Evolutionary conservation across 2,888 invertebrate genomes (phyloP), one percentile per base, ranked within the genome.

Genomic region (Lamproptera curius): DNA sequence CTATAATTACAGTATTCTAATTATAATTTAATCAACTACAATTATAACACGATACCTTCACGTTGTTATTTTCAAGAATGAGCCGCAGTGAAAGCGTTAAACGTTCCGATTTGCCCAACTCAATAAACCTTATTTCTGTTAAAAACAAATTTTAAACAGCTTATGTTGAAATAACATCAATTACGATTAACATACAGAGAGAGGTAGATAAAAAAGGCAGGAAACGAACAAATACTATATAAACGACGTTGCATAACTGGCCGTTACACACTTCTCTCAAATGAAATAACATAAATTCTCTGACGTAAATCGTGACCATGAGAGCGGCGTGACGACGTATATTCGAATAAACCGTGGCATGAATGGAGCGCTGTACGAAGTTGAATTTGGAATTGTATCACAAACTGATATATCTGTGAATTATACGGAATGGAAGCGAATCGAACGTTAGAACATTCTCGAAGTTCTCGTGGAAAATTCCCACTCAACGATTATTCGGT

Each of bases 391-490:
- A 31, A 31, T 44, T 28, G 31, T 43, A 43, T 37, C 28, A 28
- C 11, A 36, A 38, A 44, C 13, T 17, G 38, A 46, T 47, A 50
- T 53, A 56, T 53, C 44, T n/a, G 10, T 1, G 14, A 56, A 53
- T 17, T 38, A 37, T 33, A 15, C 33, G 11, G 5, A 33, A n/a
- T 38, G 5, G 8, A 17, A 16, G 16, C 13, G 26, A 5, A 14
- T 13, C 5, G 16, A 16, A 11, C 8, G 61, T 61, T 58, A 56
- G n/a, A 65, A 67, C 62, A 53, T 59, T 59, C 55, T 48, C 58
- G 55, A 68, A 70, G 67, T 71, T 72, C 61, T 51, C 53, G 56
- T 53, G 60, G 59, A 63, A 64, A 65, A 63, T 62, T 64, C 56
- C 53, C 47, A 26, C n/a, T n/a, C n/a, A 54, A 56, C 54, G 62